These are phyloP conservation scores for Dicyrtoma fusca DNA, from an alignment of 2,888 invertebrate genomes.

Conservation along the genomic window DNA sequence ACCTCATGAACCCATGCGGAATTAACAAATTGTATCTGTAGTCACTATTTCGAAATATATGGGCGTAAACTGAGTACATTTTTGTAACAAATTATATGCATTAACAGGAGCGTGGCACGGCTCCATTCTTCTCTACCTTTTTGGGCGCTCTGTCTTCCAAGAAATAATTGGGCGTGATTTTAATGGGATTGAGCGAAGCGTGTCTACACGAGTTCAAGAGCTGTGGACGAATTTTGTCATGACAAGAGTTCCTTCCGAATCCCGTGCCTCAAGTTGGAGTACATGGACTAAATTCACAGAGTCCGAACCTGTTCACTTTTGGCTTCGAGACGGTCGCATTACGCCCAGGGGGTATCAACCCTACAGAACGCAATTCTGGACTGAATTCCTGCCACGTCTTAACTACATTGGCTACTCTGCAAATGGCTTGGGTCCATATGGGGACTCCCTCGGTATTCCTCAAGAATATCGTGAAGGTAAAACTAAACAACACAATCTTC, in stretches of 20 bases:
- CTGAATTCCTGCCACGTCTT: conserved; percentile 60
- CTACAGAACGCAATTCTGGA: conserved; percentile 61
- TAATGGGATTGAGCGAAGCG: conserved; percentile 63
- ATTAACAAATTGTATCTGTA: no score
- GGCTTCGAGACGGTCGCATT: conserved; percentile 66
- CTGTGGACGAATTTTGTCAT: conserved; percentile 52
- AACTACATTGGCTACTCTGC: conserved; percentile 47
- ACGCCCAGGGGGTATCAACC: conserved; percentile 60
- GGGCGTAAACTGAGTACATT: background rate
- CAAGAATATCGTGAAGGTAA: conserved; percentile 53
- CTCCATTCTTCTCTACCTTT: conserved; percentile 55
- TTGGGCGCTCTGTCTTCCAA: conserved; percentile 54
- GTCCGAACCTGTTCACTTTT: conserved; percentile 59
- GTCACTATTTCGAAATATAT: background rate
- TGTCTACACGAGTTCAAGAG: conserved; percentile 49
- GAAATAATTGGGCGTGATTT: conserved; percentile 67
- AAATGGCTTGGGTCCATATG: conserved; percentile 46
- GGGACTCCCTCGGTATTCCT: conserved; percentile 46
- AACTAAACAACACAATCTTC: background rate
- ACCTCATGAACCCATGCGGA: no score
- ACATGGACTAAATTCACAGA: conserved; percentile 57
- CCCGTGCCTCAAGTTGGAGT: conserved; percentile 46
- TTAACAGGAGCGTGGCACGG: conserved; percentile 54
- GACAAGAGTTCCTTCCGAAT: conserved; percentile 45
- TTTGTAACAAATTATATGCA: background rate